Evolutionary conservation across 1,140 invertebrate species (phyloP).

Genomic region (Ganaspis sp.): DNA sequence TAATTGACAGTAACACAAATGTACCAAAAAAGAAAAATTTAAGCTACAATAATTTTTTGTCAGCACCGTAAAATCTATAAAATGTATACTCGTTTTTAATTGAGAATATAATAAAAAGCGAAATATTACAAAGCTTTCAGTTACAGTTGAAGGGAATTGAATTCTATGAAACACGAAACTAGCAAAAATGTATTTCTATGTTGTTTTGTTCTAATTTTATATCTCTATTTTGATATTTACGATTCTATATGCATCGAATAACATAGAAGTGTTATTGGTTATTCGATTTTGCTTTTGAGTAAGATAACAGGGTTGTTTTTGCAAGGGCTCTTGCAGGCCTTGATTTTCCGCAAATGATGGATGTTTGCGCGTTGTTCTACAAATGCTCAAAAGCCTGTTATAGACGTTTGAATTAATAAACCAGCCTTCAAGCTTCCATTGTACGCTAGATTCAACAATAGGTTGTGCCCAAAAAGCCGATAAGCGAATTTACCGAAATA

Average conservation of each 20-base stretch:
- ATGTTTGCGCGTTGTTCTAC: constrained; percentile 11
- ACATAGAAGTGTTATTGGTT: too few relatives aligned
- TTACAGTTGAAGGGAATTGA: too few relatives aligned
- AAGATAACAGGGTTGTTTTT: constrained; percentile 6
- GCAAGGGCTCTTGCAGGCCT: neutral
- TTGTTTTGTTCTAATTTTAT: too few relatives aligned
- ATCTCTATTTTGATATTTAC: too few relatives aligned
- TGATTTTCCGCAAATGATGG: constrained; percentile 43
- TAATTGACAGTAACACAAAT: too few relatives aligned
- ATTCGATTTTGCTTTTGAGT: neutral
- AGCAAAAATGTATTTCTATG: too few relatives aligned
- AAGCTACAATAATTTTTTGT: too few relatives aligned
- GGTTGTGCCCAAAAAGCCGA: neutral
- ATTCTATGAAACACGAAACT: too few relatives aligned
- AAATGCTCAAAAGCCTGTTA: neutral
- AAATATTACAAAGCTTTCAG: constrained; percentile 29
- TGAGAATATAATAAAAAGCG: constrained; percentile 38
- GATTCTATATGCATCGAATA: too few relatives aligned
- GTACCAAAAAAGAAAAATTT: too few relatives aligned
- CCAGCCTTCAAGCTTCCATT: neutral
- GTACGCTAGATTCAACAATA: neutral
- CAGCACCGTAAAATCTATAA: too few relatives aligned
- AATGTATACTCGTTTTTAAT: too few relatives aligned
- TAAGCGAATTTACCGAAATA: neutral
- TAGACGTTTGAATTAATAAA: neutral